Percentiles rank a stretch among this genome's conserved stretches.
phyloP scores from a whole-genome alignment of 92 coral and sea anemone species.

The Phymanthus crucifer region DNA sequence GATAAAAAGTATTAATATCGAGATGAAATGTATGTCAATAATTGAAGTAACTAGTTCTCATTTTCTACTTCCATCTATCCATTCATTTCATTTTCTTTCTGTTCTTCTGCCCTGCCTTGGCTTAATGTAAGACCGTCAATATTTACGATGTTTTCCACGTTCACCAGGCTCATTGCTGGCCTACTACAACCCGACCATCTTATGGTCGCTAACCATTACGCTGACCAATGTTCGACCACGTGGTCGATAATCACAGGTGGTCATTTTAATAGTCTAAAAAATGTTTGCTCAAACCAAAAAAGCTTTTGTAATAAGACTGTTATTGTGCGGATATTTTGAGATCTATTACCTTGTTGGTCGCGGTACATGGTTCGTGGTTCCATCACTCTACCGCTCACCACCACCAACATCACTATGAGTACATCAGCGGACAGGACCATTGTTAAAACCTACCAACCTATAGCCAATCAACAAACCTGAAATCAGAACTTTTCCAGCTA shows the following conservation, averaged over 20 bases:
- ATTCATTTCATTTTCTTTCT: neutral
- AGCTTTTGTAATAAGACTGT: neutral
- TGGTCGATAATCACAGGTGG: neutral
- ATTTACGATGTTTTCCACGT: too few relatives aligned
- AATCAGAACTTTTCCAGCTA: too few relatives aligned
- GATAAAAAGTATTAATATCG: too few relatives aligned
- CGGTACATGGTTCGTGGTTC: neutral
- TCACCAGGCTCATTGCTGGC: too few relatives aligned
- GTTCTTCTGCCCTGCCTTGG: neutral
- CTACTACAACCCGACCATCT: too few relatives aligned
- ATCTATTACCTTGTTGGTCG: neutral
- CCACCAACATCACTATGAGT: neutral
- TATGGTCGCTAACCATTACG: too few relatives aligned
- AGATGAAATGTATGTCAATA: neutral
- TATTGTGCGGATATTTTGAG: neutral
- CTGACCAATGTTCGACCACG: too few relatives aligned
- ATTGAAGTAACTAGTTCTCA: neutral
- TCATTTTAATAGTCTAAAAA: neutral
- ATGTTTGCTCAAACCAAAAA: neutral
- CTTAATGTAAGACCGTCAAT: too few relatives aligned
- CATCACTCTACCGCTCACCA: neutral
- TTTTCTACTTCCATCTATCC: neutral
- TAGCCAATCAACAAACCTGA: too few relatives aligned
- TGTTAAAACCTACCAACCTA: too few relatives aligned
- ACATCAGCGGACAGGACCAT: too few relatives aligned